Evolutionary conservation across 2,113 vertebrate genomes (phyloP).

Genomic region (Limnothrissa miodon): DNA sequence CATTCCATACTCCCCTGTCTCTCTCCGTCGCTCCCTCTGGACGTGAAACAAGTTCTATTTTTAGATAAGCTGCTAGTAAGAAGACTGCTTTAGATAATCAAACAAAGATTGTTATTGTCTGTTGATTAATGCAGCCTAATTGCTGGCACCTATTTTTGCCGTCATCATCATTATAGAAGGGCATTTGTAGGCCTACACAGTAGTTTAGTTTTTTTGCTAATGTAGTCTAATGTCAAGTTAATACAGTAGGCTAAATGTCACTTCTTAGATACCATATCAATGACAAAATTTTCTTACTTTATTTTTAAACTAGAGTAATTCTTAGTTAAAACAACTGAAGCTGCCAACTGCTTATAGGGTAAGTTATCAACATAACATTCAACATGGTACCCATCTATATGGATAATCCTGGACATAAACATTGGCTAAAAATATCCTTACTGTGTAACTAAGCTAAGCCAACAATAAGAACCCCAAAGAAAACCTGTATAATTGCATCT

Average conservation of each 20-base stretch:
- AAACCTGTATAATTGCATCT: not conserved
- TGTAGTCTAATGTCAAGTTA: too few relatives aligned
- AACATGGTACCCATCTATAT: not conserved
- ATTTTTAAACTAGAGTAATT: not conserved
- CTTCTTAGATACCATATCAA: not conserved
- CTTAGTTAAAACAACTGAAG: not conserved
- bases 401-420: too few relatives aligned
- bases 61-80: not conserved
- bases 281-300: too few relatives aligned
- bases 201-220: too few relatives aligned
- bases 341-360: not conserved
- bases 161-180: not conserved
- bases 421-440: too few relatives aligned
- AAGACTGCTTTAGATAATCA: conserved; percentile 11
- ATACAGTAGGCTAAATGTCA: not conserved
- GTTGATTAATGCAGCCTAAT: not conserved
- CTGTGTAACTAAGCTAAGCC: too few relatives aligned
- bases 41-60: not conserved
- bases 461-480: not conserved
- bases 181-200: too few relatives aligned
- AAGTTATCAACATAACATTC: not conserved
- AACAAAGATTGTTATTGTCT: conserved; percentile 4
- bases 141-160: not conserved
- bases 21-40: not conserved
- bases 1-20: not conserved